phyloP scores from a whole-genome alignment of 2,113 vertebrate genomes.

The Passer domesticus region DNA sequence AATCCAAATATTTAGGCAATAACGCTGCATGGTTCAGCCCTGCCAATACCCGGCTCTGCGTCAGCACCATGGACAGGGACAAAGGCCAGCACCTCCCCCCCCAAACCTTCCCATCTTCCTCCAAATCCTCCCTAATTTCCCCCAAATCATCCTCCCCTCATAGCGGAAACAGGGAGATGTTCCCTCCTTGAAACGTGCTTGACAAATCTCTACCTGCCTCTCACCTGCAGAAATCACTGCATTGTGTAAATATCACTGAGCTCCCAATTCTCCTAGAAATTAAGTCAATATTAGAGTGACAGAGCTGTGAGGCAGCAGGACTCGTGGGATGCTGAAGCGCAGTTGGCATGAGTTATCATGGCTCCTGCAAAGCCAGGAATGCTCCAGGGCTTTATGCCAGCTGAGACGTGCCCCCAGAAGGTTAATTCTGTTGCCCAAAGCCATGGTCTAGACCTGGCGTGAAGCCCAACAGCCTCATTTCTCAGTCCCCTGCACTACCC shows the following conservation, averaged over 20 bases:
- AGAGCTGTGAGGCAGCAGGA: background rate
- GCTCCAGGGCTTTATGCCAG: background rate
- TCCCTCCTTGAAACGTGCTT: background rate
- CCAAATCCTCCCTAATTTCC: background rate
- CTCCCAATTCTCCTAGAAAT: background rate
- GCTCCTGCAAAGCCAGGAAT: background rate
- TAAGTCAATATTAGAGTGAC: background rate
- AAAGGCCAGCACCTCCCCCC: fast-evolving
- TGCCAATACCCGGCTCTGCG: fast-evolving
- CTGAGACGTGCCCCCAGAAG: background rate
- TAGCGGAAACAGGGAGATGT: background rate
- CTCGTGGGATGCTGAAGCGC: fast-evolving
- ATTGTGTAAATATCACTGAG: slow-evolving; percentile 2
- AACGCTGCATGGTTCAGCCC: fast-evolving
- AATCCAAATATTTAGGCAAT: background rate
- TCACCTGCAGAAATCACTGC: background rate
- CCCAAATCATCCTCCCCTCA: too few relatives aligned
- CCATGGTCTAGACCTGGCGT: background rate
- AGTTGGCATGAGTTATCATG: background rate
- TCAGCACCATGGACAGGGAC: slow-evolving; percentile 58
- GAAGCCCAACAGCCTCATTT: background rate
- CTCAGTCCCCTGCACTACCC: background rate
- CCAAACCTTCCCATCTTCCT: background rate
- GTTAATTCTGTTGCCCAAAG: background rate
- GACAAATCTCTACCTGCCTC: background rate